Conservation (phyloP, 2,113 vertebrate genomes). For the human region DNA sequence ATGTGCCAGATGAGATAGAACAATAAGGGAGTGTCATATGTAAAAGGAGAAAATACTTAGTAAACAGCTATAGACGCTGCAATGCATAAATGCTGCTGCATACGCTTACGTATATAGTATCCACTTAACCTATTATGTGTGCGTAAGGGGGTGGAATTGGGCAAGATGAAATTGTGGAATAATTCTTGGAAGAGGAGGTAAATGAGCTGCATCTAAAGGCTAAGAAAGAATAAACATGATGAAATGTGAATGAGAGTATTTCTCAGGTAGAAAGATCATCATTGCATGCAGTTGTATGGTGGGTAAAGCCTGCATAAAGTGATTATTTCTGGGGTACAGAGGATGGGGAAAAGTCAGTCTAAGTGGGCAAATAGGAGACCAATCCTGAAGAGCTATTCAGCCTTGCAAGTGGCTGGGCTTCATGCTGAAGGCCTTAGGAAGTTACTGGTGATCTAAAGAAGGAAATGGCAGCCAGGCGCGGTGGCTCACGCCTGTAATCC, state of each 20-base stretch:
- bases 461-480: accelerated
- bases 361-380: accelerated
- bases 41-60: not conserved
- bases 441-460: not conserved
- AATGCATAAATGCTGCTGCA: not conserved
- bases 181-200: not conserved
- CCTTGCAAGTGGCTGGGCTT: not conserved
- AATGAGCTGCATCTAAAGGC: not conserved
- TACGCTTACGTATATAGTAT: not conserved
- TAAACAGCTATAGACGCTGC: not conserved
- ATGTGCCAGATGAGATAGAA: not conserved
- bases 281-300: no score
- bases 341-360: not conserved
- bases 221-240: not conserved
- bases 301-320: not conserved
- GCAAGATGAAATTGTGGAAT: not conserved
- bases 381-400: not conserved
- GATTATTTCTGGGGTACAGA: not conserved
- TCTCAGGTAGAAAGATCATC: not conserved
- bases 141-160: not conserved
- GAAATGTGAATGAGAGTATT: not conserved
- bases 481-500: no score
- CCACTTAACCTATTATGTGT: not conserved
- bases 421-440: not conserved
- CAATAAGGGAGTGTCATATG: not conserved